These are phyloP conservation scores for Nestor notabilis DNA, from an alignment of 2,113 vertebrate species.

Conservation along the genomic window DNA sequence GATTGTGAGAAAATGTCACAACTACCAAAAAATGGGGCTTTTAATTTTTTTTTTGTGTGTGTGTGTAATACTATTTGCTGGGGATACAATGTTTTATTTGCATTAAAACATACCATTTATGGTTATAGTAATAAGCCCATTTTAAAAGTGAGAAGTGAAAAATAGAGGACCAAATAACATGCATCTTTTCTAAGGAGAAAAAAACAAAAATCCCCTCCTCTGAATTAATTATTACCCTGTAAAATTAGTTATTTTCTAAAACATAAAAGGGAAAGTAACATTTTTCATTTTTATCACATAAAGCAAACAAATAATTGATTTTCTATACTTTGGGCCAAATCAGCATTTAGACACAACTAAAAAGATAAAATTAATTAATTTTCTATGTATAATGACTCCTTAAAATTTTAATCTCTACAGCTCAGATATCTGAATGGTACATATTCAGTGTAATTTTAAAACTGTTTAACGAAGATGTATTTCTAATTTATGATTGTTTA, in stretches of 20 bases:
- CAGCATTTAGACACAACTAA: background rate
- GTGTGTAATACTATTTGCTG: background rate
- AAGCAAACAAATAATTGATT: background rate
- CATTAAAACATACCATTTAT: background rate
- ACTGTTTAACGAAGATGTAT: background rate
- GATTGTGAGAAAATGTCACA: background rate
- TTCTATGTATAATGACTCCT: background rate
- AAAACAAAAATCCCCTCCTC: background rate
- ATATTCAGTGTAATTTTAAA: background rate
- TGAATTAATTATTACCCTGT: background rate
- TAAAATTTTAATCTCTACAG: background rate
- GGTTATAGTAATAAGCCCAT: background rate
- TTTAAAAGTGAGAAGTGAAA: background rate
- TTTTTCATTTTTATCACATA: background rate
- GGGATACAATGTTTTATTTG: background rate
- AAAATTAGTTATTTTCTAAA: background rate
- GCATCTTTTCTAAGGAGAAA: background rate
- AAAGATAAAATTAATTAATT: background rate
- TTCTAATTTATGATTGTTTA: background rate
- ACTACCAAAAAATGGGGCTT: fast-evolving
- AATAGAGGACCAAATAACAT: background rate
- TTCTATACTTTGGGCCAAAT: background rate
- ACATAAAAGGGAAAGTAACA: background rate
- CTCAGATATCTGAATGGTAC: background rate
- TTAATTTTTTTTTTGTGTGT: background rate